Evolutionary conservation across 2,888 invertebrate genomes (phyloP).

Genomic region (Caenorhabditis japonica): DNA sequence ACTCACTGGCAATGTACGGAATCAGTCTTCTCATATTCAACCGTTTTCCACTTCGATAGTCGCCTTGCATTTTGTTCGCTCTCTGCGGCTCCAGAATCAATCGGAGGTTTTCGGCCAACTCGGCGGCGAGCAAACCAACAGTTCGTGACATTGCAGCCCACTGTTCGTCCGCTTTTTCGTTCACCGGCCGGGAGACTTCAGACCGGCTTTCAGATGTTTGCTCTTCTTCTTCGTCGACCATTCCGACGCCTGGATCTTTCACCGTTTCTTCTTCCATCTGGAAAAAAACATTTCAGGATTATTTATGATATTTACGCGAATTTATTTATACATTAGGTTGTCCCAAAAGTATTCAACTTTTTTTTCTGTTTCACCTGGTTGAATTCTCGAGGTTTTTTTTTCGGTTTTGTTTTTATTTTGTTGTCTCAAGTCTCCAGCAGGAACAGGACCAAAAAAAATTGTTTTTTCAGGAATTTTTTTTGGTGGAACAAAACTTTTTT

Average conservation of each 20-base stretch:
- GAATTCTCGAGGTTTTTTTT: no score
- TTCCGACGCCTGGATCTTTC: conserved; percentile 50
- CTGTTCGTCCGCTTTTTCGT: conserved; percentile 51
- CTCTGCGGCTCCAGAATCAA: conserved; percentile 95
- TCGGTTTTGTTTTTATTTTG: no score
- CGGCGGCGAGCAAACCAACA: conserved; percentile 82
- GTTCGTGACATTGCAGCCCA: conserved; percentile 69
- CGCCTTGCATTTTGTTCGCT: conserved; percentile 91
- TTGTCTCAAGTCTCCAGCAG: no score
- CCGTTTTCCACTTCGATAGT: conserved; percentile 94
- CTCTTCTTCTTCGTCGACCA: conserved; percentile 24
- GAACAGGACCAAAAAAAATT: no score
- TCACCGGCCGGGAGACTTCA: background rate
- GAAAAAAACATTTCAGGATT: conserved; percentile 1
- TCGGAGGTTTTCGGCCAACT: conserved; percentile 92
- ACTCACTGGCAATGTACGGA: conserved; percentile 98
- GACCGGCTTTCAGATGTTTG: background rate
- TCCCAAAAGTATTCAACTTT: no score
- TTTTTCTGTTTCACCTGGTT: no score
- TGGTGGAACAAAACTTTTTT: no score
- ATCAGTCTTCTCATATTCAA: conserved; percentile 98
- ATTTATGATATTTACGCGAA: no score
- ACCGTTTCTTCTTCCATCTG: conserved; percentile 55
- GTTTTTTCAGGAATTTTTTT: no score
- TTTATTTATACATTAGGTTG: no score